Evolutionary conservation across 2,888 invertebrate species (phyloP), one percentile per base, ranked within the genome.

Genomic region (Nomada hirtipes): DNA sequence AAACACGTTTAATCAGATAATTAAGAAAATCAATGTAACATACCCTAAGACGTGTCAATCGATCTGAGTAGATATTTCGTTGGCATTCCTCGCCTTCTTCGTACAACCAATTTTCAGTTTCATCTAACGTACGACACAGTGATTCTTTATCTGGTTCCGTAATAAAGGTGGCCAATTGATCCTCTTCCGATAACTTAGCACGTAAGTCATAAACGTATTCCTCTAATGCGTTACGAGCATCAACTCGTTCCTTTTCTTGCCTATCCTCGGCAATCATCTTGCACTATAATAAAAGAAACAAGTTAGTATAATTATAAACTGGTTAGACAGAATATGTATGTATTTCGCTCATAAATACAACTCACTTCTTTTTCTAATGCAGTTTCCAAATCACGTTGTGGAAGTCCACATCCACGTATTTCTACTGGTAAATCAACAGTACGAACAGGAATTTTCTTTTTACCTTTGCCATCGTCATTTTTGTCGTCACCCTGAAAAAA

Each of bases 141-240:
- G 94, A 89, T 72, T 94, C 94, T 83, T 97, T 96, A 85, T 97
- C 97, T 15, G 95, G 94, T 73, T 97, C 97, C 1, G 96, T 95
- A 29, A 98, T 96, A 93, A 96, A 99, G 7, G 96, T 95, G 83
- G 96, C 96, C 70, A 98, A 94, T 53, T 97, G 95, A 82, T 96
- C 97, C 29, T 97, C 97, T 77, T 97, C 96, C 57, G 96, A 96
- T 72, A 99, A 94, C 93, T 98, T 98, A 79, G 98, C 97, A 74
- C 99, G 96, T 94, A 99, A 95, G 90, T 99, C 99, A 93, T 99
- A 99, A 47, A 99, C 98, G 92, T 98, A 99, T 94, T 99, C 99
- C 94, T 99, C 99, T 0, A 99, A 95, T 3, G 98, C 97, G 94
- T 99, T 99, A 91, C 99, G 97, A 1, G 98, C 98, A 94, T 99